These are phyloP conservation scores for Isotomurus palustris DNA, from an alignment of 2,888 invertebrate genomes.

Conservation along the genomic window DNA sequence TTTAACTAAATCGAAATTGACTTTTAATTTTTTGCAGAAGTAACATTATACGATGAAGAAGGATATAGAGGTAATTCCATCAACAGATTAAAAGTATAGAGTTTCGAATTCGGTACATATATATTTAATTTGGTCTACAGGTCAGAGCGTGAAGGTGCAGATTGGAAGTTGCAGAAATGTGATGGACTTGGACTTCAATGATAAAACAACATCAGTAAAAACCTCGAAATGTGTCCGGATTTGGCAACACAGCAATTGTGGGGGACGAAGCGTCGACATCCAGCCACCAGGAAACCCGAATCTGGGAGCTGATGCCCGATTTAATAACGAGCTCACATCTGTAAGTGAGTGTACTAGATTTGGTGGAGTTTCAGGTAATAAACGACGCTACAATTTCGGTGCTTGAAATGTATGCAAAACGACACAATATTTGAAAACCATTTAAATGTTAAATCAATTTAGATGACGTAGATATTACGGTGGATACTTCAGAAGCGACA, in stretches of 20 bases:
- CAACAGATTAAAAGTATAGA: no score
- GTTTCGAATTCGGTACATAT: no score
- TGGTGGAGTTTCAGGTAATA: not conserved
- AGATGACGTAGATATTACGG: conserved; percentile 1
- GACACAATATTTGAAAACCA: not conserved
- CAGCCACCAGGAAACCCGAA: not conserved
- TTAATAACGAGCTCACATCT: not conserved
- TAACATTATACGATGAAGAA: no score
- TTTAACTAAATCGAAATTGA: no score
- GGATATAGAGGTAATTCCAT: no score
- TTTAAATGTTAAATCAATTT: no score
- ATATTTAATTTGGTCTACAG: no score
- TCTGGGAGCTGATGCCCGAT: not conserved
- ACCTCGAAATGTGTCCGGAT: not conserved
- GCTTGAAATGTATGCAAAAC: no score
- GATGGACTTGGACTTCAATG: not conserved
- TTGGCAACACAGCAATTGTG: not conserved
- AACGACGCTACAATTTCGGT: no score
- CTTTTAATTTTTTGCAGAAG: no score
- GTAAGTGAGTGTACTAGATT: not conserved
- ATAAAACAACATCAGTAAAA: not conserved
- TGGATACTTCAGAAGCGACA: conserved; percentile 1
- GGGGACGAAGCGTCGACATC: not conserved
- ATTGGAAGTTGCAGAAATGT: not conserved
- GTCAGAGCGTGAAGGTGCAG: not conserved